Conservation (phyloP, 2,113 vertebrate genomes). For the Phyllostomus discolor region DNA sequence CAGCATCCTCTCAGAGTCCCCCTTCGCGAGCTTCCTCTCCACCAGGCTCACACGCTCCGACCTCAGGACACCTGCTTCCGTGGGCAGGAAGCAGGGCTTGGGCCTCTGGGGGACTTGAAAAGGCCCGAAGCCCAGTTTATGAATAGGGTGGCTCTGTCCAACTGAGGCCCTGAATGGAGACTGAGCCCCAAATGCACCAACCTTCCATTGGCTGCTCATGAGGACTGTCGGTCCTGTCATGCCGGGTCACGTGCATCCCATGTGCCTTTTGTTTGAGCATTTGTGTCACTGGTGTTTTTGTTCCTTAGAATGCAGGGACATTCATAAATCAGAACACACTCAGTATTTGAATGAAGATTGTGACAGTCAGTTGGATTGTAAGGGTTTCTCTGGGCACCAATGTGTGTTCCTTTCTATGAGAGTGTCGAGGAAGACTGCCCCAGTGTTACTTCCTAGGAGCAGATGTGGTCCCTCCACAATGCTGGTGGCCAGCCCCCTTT, state of each 20-base stretch:
- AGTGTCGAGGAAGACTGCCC: neutral
- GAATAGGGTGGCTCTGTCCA: neutral
- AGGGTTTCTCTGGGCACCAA: neutral
- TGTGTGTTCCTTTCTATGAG: neutral
- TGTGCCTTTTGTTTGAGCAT: neutral
- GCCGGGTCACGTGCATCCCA: neutral
- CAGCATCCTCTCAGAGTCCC: neutral
- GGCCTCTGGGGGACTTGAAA: neutral
- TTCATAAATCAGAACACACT: neutral
- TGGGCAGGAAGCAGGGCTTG: neutral
- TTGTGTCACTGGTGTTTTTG: neutral
- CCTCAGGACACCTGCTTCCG: neutral
- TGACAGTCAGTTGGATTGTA: neutral
- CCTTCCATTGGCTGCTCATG: neutral
- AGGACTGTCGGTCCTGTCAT: accelerated
- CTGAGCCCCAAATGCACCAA: neutral
- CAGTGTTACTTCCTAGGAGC: neutral
- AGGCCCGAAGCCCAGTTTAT: neutral
- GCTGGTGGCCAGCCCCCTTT: neutral
- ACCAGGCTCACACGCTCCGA: neutral
- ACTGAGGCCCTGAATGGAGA: neutral
- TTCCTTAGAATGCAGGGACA: neutral
- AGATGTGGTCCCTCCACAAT: neutral
- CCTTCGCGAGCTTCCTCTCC: neutral
- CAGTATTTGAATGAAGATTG: neutral